These are phyloP conservation scores for Anguilla pacifica DNA, from an alignment of 2,797 vertebrate genomes.

Conservation along the genomic window DNA sequence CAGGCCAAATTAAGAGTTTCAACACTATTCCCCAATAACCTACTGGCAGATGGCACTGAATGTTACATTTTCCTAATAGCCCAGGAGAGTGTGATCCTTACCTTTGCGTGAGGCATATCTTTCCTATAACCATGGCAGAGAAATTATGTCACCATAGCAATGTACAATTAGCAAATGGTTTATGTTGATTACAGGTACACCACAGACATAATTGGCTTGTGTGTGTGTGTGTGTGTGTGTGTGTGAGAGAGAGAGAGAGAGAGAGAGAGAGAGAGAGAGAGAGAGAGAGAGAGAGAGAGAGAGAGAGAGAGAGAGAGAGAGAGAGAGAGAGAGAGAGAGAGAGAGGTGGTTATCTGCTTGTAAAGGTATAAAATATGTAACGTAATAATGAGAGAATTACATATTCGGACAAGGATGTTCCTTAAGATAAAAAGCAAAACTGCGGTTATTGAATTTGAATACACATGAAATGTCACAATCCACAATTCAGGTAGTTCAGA, in stretches of 20 bases:
- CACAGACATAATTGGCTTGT: background rate
- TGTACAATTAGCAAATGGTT: too few relatives aligned
- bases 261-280: background rate
- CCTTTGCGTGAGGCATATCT: slow-evolving; percentile 41
- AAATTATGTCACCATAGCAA: too few relatives aligned
- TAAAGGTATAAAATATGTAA: background rate
- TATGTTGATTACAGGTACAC: background rate
- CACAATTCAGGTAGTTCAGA: background rate
- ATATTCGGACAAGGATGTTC: too few relatives aligned
- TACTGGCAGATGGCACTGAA: slow-evolving; percentile 78
- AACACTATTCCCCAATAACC: slow-evolving; percentile 73
- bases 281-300: background rate
- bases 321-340: background rate
- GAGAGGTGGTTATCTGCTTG: background rate
- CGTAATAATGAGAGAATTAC: too few relatives aligned
- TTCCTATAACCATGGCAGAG: too few relatives aligned
- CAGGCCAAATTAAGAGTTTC: slow-evolving; percentile 61
- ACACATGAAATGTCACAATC: background rate
- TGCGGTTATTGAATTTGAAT: background rate
- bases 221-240: too few relatives aligned
- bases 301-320: background rate
- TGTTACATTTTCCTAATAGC: slow-evolving; percentile 74
- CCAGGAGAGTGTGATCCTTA: slow-evolving; percentile 65
- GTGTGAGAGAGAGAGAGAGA: background rate
- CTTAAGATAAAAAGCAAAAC: background rate